These are phyloP conservation scores for Thera obeliscata DNA, from an alignment of 2,888 invertebrate genomes.

Conservation along the genomic window DNA sequence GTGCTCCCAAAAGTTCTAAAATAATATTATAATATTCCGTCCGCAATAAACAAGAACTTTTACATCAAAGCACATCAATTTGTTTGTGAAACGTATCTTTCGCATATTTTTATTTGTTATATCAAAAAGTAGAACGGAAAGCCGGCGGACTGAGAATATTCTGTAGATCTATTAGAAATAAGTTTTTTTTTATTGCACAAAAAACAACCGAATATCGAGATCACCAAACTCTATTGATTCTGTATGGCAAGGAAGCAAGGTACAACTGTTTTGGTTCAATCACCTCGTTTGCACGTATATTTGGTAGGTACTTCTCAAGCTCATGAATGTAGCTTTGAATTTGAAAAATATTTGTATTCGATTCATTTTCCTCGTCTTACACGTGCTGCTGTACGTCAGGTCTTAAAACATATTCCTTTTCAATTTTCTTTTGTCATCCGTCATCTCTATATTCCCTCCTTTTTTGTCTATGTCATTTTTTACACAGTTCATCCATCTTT, in stretches of 20 bases:
- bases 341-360: constrained; percentile 13
- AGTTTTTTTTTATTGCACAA: too few species aligned
- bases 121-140: neutral
- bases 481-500: too few species aligned
- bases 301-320: constrained; percentile 4
- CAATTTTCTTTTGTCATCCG: too few species aligned
- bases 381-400: too few species aligned
- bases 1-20: neutral
- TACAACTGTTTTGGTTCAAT: constrained; percentile 16
- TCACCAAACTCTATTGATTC: constrained; percentile 9
- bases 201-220: neutral
- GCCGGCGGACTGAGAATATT: neutral
- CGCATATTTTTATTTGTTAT: neutral
- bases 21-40: neutral
- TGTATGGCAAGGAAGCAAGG: constrained; percentile 5
- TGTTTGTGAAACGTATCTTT: neutral
- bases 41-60: neutral
- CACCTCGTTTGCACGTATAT: constrained; percentile 30
- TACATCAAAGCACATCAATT: neutral
- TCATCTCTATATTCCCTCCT: too few species aligned
- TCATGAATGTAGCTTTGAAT: neutral
- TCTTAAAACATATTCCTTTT: too few species aligned
- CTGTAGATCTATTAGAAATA: neutral
- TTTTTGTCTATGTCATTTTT: too few species aligned
- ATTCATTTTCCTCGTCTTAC: neutral